Conservation (phyloP, 1,140 invertebrate genomes). For the Thaumetopoea pityocampa region DNA sequence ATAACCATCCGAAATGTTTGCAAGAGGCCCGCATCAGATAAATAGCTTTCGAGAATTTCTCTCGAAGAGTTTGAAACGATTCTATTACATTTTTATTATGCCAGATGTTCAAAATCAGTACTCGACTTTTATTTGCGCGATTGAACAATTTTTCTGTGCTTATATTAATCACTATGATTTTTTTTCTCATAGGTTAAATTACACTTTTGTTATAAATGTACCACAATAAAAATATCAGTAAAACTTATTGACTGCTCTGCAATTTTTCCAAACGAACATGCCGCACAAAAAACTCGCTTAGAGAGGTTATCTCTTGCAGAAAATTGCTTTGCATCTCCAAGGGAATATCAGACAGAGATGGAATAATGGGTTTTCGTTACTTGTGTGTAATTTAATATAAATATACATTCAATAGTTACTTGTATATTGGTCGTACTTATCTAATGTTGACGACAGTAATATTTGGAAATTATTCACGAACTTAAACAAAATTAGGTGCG, state of each 20-base stretch:
- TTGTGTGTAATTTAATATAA: slow-evolving; percentile 32
- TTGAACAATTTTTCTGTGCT: slow-evolving; percentile 9
- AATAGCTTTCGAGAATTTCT: slow-evolving; percentile 26
- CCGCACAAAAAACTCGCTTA: slow-evolving; percentile 38
- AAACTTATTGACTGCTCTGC: neutral
- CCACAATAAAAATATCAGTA: neutral
- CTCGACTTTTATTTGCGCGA: slow-evolving; percentile 11
- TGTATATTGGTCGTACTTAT: no score
- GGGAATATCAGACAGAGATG: slow-evolving; percentile 52
- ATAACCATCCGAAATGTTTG: slow-evolving; percentile 31
- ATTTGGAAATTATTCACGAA: slow-evolving; percentile 2
- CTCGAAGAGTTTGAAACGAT: slow-evolving; percentile 23
- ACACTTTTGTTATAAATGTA: neutral
- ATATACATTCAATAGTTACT: no score
- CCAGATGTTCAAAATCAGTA: slow-evolving; percentile 27
- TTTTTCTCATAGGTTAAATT: neutral
- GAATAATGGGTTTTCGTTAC: slow-evolving; percentile 44
- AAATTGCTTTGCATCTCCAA: slow-evolving; percentile 65
- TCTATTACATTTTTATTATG: slow-evolving; percentile 30
- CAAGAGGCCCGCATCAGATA: slow-evolving; percentile 20
- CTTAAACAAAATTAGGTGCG: neutral
- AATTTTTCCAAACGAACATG: slow-evolving; percentile 34
- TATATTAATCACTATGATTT: slow-evolving; percentile 13
- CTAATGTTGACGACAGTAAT: no score
- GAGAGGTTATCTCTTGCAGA: slow-evolving; percentile 56